Base-by-base conservation (phyloP, 2,888 invertebrate species). In the Sarcophaga rosellei region DNA sequence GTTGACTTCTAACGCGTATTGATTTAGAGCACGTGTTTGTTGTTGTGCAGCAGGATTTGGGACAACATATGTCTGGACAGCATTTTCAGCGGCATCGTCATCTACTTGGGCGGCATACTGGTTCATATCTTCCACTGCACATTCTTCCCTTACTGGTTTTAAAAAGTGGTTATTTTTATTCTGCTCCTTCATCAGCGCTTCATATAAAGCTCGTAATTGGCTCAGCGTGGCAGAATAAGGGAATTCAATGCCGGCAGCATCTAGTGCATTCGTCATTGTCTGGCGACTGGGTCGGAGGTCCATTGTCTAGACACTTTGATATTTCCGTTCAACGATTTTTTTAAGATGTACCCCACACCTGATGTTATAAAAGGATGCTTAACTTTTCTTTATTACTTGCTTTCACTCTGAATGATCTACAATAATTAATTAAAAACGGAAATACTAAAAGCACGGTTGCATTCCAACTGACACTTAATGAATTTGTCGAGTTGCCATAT, bases 401-500 rank as follows among this genome's bases (percentile, higher is more conserved):
- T 59, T 59, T 1, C 59, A n/a, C n/a, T 59, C 10, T 59, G 1
- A 59, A 23, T 23, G 23, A 3, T 23, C 3, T 23, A 23, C 23
- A 23, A 23, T 23, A 3, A 23, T 23, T 23, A 23, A 23, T 23
- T 23, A 23, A 23, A 23, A 23, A 23, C 23, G 23, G 23, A 23
- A 23, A 23, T 23, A 3, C 23, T 23, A 23, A 23, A 23, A 23
- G 23, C 23, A 59, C 4, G 59, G 59, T 6, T 59, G 59, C 59
- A 59, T 59, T 59, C 59, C 59, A 59, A n/a, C 17, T 59, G 59
- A 59, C 59, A 59, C 59, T 21, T 62, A 59, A 59, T 59, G 59
- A 59, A 11, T 59, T 59, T 59, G 59, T 59, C 3, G 59, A 59
- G 59, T 59, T 59, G 59, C 59, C 59, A 59, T 6, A 59, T 59